Conservation (phyloP, 2,113 vertebrate species). For the Picathartes gymnocephalus region DNA sequence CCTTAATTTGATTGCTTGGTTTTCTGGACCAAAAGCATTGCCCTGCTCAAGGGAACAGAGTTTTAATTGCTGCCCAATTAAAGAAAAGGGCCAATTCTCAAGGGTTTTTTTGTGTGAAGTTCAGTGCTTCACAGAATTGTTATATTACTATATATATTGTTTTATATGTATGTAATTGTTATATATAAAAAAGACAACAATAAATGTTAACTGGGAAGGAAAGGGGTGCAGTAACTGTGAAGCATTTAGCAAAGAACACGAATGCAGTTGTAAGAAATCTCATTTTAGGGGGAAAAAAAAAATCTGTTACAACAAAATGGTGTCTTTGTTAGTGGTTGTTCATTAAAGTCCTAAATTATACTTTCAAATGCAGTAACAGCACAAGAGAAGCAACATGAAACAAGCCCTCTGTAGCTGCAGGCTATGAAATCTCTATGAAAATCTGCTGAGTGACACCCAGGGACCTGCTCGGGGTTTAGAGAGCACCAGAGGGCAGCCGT, state of each 20-base stretch:
- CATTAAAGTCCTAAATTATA: not conserved
- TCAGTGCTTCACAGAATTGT: not conserved
- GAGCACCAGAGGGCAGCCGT: conserved; percentile 11
- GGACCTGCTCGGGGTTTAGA: fast-evolving
- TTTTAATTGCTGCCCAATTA: not conserved
- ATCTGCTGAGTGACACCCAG: not conserved
- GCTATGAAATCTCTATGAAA: not conserved
- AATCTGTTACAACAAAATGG: fast-evolving
- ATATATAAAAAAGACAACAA: not conserved
- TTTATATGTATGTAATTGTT: too few species aligned
- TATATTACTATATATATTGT: too few species aligned
- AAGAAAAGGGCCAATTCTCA: not conserved
- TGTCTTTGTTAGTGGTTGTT: not conserved
- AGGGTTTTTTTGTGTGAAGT: fast-evolving
- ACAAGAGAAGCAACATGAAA: not conserved
- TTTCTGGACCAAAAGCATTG: not conserved
- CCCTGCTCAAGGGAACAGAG: not conserved
- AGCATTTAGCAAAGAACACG: not conserved
- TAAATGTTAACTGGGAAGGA: not conserved
- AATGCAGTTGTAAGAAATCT: not conserved
- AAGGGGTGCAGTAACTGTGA: not conserved
- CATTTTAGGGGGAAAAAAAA: not conserved
- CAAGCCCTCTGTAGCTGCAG: not conserved
- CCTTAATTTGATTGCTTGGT: not conserved
- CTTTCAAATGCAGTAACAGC: not conserved